Evolutionary conservation across 2,888 invertebrate species (phyloP).

Genomic region (Nasonovia ribisnigri): DNA sequence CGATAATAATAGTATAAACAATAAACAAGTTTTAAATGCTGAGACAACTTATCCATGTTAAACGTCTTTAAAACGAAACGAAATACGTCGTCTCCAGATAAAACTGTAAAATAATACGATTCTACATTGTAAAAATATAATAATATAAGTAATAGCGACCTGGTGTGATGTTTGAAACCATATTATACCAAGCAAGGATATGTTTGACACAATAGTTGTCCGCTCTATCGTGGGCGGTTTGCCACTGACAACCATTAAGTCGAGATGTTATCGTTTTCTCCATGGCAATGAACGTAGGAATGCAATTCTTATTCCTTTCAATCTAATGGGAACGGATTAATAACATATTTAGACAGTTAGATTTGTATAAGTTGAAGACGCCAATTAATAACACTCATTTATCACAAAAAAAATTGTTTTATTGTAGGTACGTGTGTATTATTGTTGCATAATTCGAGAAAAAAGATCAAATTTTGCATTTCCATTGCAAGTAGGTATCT

Average conservation of each 20-base stretch:
- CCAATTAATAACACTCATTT: too few relatives aligned
- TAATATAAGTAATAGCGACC: neutral
- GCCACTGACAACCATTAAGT: slow-evolving; percentile 44
- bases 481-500: too few relatives aligned
- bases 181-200: neutral
- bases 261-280: slow-evolving; percentile 31
- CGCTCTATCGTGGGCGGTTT: neutral
- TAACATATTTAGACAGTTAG: neutral
- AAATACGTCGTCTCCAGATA: neutral
- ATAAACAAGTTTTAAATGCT: neutral
- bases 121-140: neutral
- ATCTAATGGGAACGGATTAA: neutral
- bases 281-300: neutral
- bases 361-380: too few relatives aligned
- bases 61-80: neutral
- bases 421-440: too few relatives aligned
- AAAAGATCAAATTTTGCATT: too few relatives aligned
- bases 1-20: neutral
- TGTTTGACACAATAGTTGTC: slow-evolving; percentile 6
- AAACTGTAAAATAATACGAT: neutral
- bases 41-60: neutral
- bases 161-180: neutral
- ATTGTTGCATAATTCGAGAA: too few relatives aligned
- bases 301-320: neutral
- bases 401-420: too few relatives aligned